Base-by-base conservation (phyloP, 2,888 invertebrate genomes). In the Andrena praecox region DNA sequence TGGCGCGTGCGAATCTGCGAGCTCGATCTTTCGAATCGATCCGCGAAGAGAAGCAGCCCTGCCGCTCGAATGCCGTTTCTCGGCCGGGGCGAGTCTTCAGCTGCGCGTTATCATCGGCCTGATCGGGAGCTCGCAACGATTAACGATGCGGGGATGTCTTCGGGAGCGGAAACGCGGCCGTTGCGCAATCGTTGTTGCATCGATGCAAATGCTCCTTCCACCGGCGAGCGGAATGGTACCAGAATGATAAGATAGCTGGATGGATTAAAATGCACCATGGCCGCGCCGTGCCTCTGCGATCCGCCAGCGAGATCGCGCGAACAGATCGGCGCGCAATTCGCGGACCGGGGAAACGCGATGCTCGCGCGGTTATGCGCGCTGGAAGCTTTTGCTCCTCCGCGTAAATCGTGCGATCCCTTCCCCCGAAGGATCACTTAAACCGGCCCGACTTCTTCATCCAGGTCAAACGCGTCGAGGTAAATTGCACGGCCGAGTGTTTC, bases 381-480 rank as follows among this genome's bases (percentile, higher is more conserved):
- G 59, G n/a, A 63, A 63, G 33, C n/a, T 56, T 52, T n/a, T 52
- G 33, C 24, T n/a, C 27, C 42, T 63, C 8, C n/a, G 16, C 12
- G 68, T 7, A 35, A 73, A 54, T 60, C 67, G 60, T n/a, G 50
- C 7, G 10, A 64, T 69, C 70, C 52, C 48, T 66, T 73, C 62
- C 12, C 27, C 42, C 33, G 24, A 12, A 24, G 16, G 7, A 8
- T 29, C 16, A 48, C 4, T 56, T 5, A 27, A 66, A 54, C 35
- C 27, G 20, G 56, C 12, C 12, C 60, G 50, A 54, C 42, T 82
- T 63, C 78, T 27, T 3, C n/a, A 83, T 78, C 31, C 73, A 69
- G 83, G 83, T 71, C 83, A 66, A 54, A 69, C 33, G 29, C 35
- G 64, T 73, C 10, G 69, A 59, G 29, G 62, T 42, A 83, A 73